Percentiles rank a stretch among this genome's conserved stretches.
Evolutionary conservation across 2,113 vertebrate species (phyloP).

Genomic region (Chlorocebus sabaeus): DNA sequence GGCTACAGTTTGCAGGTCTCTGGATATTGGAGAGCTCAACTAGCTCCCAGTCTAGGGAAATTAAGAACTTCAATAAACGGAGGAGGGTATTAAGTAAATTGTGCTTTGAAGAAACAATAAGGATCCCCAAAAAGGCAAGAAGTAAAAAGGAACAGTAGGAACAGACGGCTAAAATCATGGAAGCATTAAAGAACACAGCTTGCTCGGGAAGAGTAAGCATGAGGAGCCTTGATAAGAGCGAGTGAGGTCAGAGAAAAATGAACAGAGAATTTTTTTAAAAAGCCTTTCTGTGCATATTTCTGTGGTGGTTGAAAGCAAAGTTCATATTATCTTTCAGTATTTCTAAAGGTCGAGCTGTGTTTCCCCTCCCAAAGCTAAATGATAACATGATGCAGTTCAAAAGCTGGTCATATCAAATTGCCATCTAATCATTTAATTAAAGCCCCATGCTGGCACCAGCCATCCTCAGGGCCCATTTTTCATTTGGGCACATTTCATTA

Average conservation of each 20-base stretch:
- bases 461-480: slow-evolving; percentile 77
- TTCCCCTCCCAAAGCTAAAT: slow-evolving; percentile 71
- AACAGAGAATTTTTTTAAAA: background rate
- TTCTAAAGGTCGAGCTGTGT: slow-evolving; percentile 74
- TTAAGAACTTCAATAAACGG: background rate
- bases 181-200: background rate
- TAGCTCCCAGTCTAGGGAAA: background rate
- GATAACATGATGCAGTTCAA: slow-evolving; percentile 76
- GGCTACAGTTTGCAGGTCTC: background rate
- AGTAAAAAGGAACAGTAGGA: background rate
- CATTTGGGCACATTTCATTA: slow-evolving; percentile 81
- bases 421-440: slow-evolving; percentile 85
- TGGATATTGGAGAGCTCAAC: background rate
- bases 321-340: slow-evolving; percentile 72
- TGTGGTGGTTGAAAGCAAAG: slow-evolving; percentile 16
- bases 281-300: background rate
- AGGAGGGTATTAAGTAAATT: background rate
- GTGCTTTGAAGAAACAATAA: background rate
- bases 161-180: background rate
- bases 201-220: background rate
- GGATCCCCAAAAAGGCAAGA: background rate
- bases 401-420: slow-evolving; percentile 80
- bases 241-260: background rate
- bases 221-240: background rate
- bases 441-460: slow-evolving; percentile 75